Evolutionary conservation across 2,113 vertebrate species (phyloP).

Genomic region (Pseudopodoces humilis): DNA sequence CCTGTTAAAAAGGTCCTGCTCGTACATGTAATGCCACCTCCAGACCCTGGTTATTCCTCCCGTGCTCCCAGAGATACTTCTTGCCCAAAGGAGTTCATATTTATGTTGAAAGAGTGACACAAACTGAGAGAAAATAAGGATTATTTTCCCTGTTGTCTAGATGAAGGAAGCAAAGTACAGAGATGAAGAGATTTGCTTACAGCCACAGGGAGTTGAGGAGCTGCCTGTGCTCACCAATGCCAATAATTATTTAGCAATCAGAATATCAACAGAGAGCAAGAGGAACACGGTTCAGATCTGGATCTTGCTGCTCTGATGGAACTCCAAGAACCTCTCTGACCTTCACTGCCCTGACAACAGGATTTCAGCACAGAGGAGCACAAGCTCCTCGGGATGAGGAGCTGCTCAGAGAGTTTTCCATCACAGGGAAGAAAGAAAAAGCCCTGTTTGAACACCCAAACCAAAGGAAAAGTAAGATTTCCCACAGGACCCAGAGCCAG

Average conservation of each 20-base stretch:
- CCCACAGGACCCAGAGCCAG: rapidly evolving
- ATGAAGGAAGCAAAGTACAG: not conserved
- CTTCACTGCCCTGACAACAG: not conserved
- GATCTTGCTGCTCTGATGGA: not conserved
- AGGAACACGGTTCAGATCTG: not conserved
- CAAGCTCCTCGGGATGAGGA: rapidly evolving
- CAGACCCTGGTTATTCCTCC: not conserved
- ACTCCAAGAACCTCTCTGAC: not conserved
- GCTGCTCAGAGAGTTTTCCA: not conserved
- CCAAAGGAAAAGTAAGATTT: not conserved
- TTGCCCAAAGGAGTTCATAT: conserved; percentile 7
- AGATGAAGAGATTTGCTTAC: conserved; percentile 17
- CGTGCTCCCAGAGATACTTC: not conserved
- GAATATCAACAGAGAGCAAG: not conserved
- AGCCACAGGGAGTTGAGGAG: not conserved
- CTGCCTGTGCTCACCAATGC: not conserved
- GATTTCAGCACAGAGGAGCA: not conserved
- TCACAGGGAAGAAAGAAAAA: not conserved
- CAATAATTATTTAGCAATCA: not conserved
- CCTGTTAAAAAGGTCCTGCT: not conserved
- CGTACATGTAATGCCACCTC: not conserved
- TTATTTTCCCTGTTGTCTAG: conserved; percentile 8
- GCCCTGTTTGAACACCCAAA: not conserved
- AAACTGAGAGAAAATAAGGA: not conserved
- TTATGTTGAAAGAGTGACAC: not conserved